These are phyloP conservation scores for Peromyscus leucopus DNA, from an alignment of 2,113 vertebrate genomes.

Conservation along the genomic window DNA sequence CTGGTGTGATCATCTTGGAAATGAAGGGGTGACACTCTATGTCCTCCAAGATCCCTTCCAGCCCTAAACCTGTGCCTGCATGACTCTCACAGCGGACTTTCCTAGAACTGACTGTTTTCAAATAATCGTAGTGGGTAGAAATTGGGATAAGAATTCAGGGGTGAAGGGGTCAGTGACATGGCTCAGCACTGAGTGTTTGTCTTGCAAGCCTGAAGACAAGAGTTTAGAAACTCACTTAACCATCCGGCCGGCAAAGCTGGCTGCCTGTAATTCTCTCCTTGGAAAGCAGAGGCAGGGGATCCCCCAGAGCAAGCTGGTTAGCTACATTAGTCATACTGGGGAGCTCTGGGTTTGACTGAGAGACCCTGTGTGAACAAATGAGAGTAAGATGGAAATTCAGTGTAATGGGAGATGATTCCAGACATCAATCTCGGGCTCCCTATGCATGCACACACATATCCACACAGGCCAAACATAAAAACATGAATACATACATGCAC, in stretches of 20 bases:
- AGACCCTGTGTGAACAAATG: not conserved
- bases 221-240: not conserved
- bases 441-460: not conserved
- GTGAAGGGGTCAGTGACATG: accelerated
- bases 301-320: not conserved
- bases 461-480: not conserved
- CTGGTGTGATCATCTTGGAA: not conserved
- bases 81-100: not conserved
- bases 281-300: not conserved
- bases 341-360: not conserved
- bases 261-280: not conserved
- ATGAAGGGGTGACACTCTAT: not conserved
- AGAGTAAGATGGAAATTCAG: too few species aligned
- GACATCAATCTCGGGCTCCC: not conserved
- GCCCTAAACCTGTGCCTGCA: not conserved
- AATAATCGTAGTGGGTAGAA: not conserved
- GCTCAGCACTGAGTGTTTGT: not conserved
- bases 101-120: not conserved
- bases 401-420: not conserved
- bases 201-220: too few species aligned
- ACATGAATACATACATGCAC: not conserved
- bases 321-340: not conserved
- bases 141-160: not conserved
- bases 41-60: not conserved
- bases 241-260: too few species aligned